phyloP scores from a whole-genome alignment of 1,140 invertebrate genomes.

The Sminthurinus signatus region DNA sequence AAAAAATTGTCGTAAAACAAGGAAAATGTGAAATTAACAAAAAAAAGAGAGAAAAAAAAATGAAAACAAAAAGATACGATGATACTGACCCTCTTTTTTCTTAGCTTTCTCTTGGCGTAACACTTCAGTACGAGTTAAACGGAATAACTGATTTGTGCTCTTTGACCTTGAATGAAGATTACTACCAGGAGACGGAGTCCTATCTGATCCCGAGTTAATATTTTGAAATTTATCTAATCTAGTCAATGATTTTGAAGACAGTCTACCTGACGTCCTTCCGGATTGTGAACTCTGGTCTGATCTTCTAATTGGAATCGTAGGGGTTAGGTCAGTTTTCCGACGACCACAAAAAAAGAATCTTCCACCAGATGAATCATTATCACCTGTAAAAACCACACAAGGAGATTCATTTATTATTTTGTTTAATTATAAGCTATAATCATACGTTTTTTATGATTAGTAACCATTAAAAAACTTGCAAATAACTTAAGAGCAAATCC shows the following conservation, averaged over 20 bases:
- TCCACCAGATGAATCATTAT: too few species aligned
- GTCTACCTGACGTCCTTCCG: constrained; percentile 7
- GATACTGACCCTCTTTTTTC: constrained; percentile 2
- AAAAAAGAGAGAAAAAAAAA: not conserved
- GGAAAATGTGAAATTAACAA: too few species aligned
- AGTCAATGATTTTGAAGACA: constrained; percentile 28
- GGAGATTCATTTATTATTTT: too few species aligned
- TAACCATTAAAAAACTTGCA: too few species aligned
- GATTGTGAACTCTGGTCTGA: constrained; percentile 42
- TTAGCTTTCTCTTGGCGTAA: constrained; percentile 30
- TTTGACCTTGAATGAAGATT: constrained; percentile 26
- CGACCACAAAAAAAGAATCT: constrained; percentile 55
- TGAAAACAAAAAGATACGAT: constrained; percentile 5
- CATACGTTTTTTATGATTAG: too few species aligned
- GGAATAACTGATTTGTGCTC: constrained; percentile 35
- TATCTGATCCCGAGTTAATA: constrained; percentile 8
- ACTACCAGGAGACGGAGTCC: constrained; percentile 3
- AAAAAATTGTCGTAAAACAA: not conserved
- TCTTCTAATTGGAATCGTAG: constrained; percentile 71
- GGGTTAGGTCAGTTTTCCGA: constrained; percentile 80
- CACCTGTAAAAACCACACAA: too few species aligned
- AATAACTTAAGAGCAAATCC: too few species aligned
- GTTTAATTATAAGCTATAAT: too few species aligned
- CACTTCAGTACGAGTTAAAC: constrained; percentile 34
- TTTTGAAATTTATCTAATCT: constrained; percentile 29